A percentile compares a stretch with the other conserved stretches of the same genome.
Evolutionary conservation across 1,140 invertebrate species (phyloP).

Genomic region (Andricus grossulariae): DNA sequence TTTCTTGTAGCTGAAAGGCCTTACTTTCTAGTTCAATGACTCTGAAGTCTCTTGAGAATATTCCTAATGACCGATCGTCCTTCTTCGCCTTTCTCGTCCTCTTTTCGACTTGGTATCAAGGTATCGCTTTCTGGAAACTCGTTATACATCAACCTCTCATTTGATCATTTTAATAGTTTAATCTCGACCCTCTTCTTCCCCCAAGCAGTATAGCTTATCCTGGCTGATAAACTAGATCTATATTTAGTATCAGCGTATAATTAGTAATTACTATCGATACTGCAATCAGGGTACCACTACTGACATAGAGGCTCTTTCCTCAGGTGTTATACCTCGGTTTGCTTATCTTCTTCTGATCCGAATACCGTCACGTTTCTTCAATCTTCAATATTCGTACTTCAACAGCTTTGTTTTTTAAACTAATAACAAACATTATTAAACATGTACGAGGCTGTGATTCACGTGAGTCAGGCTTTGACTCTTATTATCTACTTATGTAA

Average conservation of each 20-base stretch:
- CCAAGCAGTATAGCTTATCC: not conserved
- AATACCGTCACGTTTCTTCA: slow-evolving; percentile 7
- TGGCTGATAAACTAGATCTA: slow-evolving; percentile 18
- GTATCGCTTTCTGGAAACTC: not conserved
- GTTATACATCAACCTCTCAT: not conserved
- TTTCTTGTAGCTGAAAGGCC: slow-evolving; percentile 22
- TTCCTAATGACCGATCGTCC: slow-evolving; percentile 40
- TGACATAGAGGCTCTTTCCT: slow-evolving; percentile 10
- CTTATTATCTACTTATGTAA: slow-evolving; percentile 21
- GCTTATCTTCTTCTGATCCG: slow-evolving; percentile 2
- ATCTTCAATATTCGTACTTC: not conserved
- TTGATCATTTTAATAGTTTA: not conserved
- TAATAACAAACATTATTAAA: slow-evolving; percentile 11
- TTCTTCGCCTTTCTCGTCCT: slow-evolving; percentile 44
- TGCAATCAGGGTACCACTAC: not conserved
- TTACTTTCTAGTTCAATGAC: slow-evolving; percentile 48
- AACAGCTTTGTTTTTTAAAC: slow-evolving; percentile 16
- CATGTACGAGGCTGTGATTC: slow-evolving; percentile 19
- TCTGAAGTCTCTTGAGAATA: slow-evolving; percentile 33
- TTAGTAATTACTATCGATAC: slow-evolving; percentile 5
- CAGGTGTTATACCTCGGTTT: not conserved
- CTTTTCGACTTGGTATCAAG: slow-evolving; percentile 35
- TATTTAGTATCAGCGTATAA: slow-evolving; percentile 6
- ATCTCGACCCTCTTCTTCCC: not conserved
- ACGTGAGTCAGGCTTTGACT: slow-evolving; percentile 17